Base-by-base conservation (phyloP, 2,113 vertebrate genomes). In the Perca flavescens region DNA sequence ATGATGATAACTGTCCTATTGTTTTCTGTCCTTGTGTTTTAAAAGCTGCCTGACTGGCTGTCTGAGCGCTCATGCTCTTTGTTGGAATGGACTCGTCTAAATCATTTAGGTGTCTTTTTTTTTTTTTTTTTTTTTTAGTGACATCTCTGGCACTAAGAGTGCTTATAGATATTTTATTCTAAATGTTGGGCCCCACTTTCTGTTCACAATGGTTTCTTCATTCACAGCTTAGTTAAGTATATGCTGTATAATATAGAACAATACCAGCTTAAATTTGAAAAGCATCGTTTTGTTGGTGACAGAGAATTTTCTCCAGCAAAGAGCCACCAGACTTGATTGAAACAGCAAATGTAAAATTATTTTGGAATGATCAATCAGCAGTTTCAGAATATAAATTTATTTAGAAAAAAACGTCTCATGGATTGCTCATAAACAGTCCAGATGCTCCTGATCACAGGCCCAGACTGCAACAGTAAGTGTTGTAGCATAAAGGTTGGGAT, bases 201-300 rank as follows among this genome's bases (percentile, higher is more conserved):
- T 46, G 14, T 12, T 57, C 52, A 16, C 34, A 36, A n/a, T 36
- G 3, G 14, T 8, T 71, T 28, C 56, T 2, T 60, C n/a, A 60
- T 47, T 46, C 31, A 31, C 19, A 40, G 54, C 22, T 72, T 5
- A 15, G 36, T 15, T 21, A 28, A 43, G 34, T 57, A 17, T 46
- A n/a, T 57, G 52, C 46, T 74, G 46, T 74, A 50, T 34, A 31
- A 49, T 61, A n/a, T 16, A 49, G 43, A 61, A 50, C 10, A 74
- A 50, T 57, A 57, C 4, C n/a, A 57, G 10, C 19, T 2, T 12
- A 11, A 9, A 31, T 16, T 17, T 60, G 5, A 58, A 60, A 60
- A 21, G 19, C 60, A 40, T 21, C 2, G 3, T n/a, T 63, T 63
- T 19, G 40, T 40, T 21, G 60, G 19, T 11, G 19, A 36, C 16